Base-by-base conservation (phyloP, 2,113 vertebrate species). In the Baryphthengus martii region DNA sequence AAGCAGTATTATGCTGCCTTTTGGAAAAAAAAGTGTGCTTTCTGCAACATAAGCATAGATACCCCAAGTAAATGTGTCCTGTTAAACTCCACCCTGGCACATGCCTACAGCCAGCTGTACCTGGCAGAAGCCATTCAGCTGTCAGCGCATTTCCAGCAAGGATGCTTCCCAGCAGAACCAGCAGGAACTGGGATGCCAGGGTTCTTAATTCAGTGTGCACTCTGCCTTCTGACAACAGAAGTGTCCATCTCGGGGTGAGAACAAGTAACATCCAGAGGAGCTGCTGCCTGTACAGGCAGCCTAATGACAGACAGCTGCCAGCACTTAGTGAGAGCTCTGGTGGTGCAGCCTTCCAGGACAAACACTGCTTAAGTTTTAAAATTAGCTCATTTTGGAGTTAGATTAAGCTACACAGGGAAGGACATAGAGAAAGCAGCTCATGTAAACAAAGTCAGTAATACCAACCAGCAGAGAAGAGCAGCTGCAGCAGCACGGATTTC, bases 291-390 rank as follows among this genome's bases (percentile, higher is more conserved):
- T 17, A 40, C 25, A 23, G 5, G 4, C 37, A 62, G 17, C 3
- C 33, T 58, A 81, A 77, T 24, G 58, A 78, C 52, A 88, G 77
- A 67, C 85, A 94, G 88, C 63, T 92, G 90, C 42, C 86, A 90
- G 50, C 65, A 58, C 68, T 86, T 77, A 80, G 79, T 39, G 53
- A 88, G 47, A 94, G 50, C 65, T 89, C 83, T 44, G 88, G 59
- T 74, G 55, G 39, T 44, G 45, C 73, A 93, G 79, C 35, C 79
- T 59, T n/a, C 0, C 5, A 83, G 71, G 72, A 88, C 50, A 92
- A 91, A 73, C 47, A 92, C n/a, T 62, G n/a, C 37, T 65, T 40
- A 24, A 71, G 68, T 81, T 87, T 93, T 77, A n/a, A 83, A 66
- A 50, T 65, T 52, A 11, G 15, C 16, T 53, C 10, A 5, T 33